Evolutionary conservation across 2,888 invertebrate species (phyloP).

Genomic region (Napeogenes sylphis): DNA sequence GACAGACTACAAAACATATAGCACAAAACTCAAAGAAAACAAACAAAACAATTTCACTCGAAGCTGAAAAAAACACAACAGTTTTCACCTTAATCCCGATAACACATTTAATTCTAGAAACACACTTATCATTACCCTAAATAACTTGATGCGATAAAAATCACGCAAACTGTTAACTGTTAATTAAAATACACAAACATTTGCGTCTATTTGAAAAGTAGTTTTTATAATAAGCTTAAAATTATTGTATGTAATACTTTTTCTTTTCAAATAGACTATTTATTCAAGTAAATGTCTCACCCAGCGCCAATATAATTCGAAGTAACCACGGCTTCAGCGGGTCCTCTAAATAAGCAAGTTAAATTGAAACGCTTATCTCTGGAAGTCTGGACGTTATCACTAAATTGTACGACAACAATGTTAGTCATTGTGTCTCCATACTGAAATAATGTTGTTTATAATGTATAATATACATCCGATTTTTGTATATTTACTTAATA

Average conservation of each 20-base stretch:
- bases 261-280: slow-evolving; percentile 40
- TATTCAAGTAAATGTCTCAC: slow-evolving; percentile 68
- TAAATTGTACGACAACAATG: slow-evolving; percentile 95
- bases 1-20: neutral
- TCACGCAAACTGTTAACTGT: slow-evolving; percentile 46
- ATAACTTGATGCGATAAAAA: slow-evolving; percentile 29
- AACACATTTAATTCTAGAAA: slow-evolving; percentile 9
- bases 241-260: neutral
- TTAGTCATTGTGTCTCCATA: slow-evolving; percentile 96
- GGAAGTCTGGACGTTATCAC: slow-evolving; percentile 94
- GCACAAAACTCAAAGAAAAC: neutral
- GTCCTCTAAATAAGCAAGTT: slow-evolving; percentile 94
- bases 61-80: slow-evolving; percentile 10
- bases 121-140: slow-evolving; percentile 16
- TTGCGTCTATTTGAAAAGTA: slow-evolving; percentile 37
- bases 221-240: neutral
- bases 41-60: slow-evolving; percentile 4
- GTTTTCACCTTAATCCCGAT: slow-evolving; percentile 6
- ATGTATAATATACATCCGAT: neutral
- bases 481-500: neutral
- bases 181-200: slow-evolving; percentile 35
- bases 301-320: slow-evolving; percentile 95
- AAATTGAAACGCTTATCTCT: slow-evolving; percentile 93
- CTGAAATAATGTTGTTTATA: slow-evolving; percentile 56
- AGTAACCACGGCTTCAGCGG: slow-evolving; percentile 94